A percentile compares a stretch with the other conserved stretches of the same genome.
phyloP scores from a whole-genome alignment of 2,888 invertebrate species.

The Caenorhabditis plicata region DNA sequence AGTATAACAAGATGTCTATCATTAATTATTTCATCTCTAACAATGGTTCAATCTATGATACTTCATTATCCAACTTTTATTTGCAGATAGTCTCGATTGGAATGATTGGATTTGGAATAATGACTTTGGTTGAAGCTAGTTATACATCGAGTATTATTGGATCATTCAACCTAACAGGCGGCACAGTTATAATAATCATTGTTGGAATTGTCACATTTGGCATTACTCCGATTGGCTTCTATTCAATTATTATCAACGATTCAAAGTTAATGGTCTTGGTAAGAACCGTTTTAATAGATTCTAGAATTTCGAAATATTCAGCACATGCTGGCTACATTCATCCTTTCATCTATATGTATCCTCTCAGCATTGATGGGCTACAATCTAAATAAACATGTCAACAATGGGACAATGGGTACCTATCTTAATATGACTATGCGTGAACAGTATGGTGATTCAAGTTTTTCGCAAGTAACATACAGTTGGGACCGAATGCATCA shows the following conservation, averaged over 20 bases:
- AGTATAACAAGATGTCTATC: slow-evolving; percentile 18
- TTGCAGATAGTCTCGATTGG: slow-evolving; percentile 25
- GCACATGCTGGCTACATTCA: slow-evolving; percentile 22
- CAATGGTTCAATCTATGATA: slow-evolving; percentile 9
- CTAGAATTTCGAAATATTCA: neutral
- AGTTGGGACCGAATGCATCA: slow-evolving; percentile 28
- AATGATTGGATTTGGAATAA: slow-evolving; percentile 30
- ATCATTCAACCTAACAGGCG: slow-evolving; percentile 13
- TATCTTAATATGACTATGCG: slow-evolving; percentile 14
- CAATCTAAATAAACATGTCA: slow-evolving; percentile 15
- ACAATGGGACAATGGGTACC: slow-evolving; percentile 5
- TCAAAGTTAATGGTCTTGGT: slow-evolving; percentile 17
- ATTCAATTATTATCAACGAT: slow-evolving; percentile 25
- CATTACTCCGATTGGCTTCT: slow-evolving; percentile 31
- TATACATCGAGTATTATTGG: slow-evolving; percentile 26
- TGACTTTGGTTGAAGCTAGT: slow-evolving; percentile 18
- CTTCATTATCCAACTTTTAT: neutral
- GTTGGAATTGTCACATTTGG: slow-evolving; percentile 30
- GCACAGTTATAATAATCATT: slow-evolving; percentile 7
- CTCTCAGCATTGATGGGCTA: slow-evolving; percentile 15
- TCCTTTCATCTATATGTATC: slow-evolving; percentile 10
- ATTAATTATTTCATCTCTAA: slow-evolving; percentile 18
- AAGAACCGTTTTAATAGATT: no score
- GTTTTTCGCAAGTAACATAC: slow-evolving; percentile 3
- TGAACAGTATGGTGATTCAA: slow-evolving; percentile 20